Conservation (phyloP, 2,888 invertebrate genomes). For the Lydus trimaculatus region DNA sequence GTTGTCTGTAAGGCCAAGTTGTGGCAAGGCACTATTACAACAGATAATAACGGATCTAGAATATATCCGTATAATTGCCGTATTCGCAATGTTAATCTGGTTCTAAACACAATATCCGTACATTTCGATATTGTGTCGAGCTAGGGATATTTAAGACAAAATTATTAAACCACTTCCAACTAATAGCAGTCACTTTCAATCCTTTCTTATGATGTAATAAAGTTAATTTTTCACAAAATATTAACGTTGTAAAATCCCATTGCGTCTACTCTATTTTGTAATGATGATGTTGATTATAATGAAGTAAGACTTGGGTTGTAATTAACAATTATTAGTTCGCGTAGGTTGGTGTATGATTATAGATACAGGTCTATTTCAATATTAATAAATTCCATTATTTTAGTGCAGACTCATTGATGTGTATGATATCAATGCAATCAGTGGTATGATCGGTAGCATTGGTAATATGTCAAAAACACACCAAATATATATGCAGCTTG, state of each 20-base stretch:
- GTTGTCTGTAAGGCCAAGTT: slow-evolving; percentile 50
- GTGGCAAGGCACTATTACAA: slow-evolving; percentile 48
- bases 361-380: slow-evolving; percentile 36
- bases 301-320: neutral
- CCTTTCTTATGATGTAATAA: neutral
- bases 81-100: slow-evolving; percentile 47
- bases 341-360: slow-evolving; percentile 33
- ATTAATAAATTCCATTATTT: slow-evolving; percentile 53
- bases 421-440: slow-evolving; percentile 42
- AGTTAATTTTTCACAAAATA: neutral
- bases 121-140: slow-evolving; percentile 32
- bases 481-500: slow-evolving; percentile 39
- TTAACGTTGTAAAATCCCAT: neutral
- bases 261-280: slow-evolving; percentile 29
- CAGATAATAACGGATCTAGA: slow-evolving; percentile 53
- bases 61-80: slow-evolving; percentile 54
- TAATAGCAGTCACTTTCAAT: neutral
- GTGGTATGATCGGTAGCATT: slow-evolving; percentile 20
- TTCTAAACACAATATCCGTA: slow-evolving; percentile 40
- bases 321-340: slow-evolving; percentile 12
- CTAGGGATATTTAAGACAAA: slow-evolving; percentile 5
- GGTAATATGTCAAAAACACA: slow-evolving; percentile 49
- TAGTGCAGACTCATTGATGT: slow-evolving; percentile 45
- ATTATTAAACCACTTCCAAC: slow-evolving; percentile 3
- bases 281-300: neutral